Base-by-base conservation (phyloP, 1,140 invertebrate genomes). In the Philaenus spumarius region DNA sequence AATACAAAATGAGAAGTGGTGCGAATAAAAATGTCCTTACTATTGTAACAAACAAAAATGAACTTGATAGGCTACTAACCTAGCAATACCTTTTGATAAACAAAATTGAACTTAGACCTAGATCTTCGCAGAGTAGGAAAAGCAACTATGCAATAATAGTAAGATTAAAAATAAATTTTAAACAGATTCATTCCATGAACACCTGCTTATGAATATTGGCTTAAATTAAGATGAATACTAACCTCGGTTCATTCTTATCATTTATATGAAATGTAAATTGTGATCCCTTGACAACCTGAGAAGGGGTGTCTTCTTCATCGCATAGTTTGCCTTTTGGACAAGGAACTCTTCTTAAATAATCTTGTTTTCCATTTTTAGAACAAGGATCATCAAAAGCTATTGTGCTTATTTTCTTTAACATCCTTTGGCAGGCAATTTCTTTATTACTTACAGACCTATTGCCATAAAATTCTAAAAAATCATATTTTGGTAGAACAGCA, bases 241-340 rank as follows among this genome's bases (percentile, higher is more conserved):
- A 93, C 88, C 91, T 88, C 55, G 95, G 92, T 68, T 95, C 87
- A 64, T 84, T 84, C 52, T 86, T 81, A 72, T 97, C 87, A 68
- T 90, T 83, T 59, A 98, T 89, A 50, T 88, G 86, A 75, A 93
- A 97, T 2, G 95, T 97, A 70, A 98, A 95, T 73, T 98, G 95
- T 73, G 89, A 83, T 50, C 82, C 84, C 64, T 84, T 82, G 1
- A 98, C 78, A 1, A 98, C 90, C 80, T 90, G 90, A 69, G 78
- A 80, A 12, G 88, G 81, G 53, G 82, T 79, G 71, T 91, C 91
- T 75, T 97, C 94, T 75, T 97, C 93, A 20, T 79, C 69, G 73
- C 95, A 98, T 2, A 97, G 66, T 64, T 83, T 71, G 46, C 80
- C 82, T 64, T 77, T 77, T 1, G 82, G 79, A 73, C 95, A 98